Evolutionary conservation across 2,797 vertebrate species (phyloP).

Genomic region (Smutsia gigantea): DNA sequence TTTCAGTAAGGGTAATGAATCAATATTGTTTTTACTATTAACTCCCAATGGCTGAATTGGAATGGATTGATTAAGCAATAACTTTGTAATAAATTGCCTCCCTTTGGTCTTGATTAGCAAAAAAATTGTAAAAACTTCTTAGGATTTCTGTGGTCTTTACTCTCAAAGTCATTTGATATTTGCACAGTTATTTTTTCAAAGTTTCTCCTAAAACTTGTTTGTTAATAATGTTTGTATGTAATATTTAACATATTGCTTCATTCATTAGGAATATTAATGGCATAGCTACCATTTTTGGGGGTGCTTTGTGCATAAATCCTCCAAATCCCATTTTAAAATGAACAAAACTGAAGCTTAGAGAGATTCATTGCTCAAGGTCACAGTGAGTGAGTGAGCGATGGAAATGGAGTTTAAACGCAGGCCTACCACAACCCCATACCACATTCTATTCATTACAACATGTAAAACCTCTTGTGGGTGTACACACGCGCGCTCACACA

Average conservation of each 20-base stretch:
- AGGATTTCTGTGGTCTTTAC: background rate
- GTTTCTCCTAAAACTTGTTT: background rate
- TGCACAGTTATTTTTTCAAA: background rate
- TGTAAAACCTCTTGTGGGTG: background rate
- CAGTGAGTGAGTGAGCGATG: background rate
- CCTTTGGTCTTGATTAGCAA: constrained; percentile 3
- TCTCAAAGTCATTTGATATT: background rate
- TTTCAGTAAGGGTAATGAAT: constrained; percentile 68
- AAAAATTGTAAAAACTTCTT: constrained; percentile 49
- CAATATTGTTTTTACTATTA: constrained; percentile 58
- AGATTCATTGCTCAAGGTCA: background rate
- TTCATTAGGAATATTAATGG: background rate
- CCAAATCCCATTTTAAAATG: background rate
- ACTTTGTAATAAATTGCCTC: background rate
- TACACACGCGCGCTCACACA: background rate
- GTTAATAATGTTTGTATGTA: background rate
- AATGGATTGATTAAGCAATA: constrained; percentile 70
- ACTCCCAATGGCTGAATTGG: constrained; percentile 48
- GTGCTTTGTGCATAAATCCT: background rate
- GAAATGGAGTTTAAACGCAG: background rate
- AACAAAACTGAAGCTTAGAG: background rate
- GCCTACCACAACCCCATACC: background rate
- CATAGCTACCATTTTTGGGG: background rate
- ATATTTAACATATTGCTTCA: background rate
- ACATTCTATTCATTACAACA: background rate